A percentile compares a stretch with the other conserved stretches of the same genome.
phyloP scores from a whole-genome alignment of 2,888 invertebrate genomes.

The Lasioglossum pauxillum region DNA sequence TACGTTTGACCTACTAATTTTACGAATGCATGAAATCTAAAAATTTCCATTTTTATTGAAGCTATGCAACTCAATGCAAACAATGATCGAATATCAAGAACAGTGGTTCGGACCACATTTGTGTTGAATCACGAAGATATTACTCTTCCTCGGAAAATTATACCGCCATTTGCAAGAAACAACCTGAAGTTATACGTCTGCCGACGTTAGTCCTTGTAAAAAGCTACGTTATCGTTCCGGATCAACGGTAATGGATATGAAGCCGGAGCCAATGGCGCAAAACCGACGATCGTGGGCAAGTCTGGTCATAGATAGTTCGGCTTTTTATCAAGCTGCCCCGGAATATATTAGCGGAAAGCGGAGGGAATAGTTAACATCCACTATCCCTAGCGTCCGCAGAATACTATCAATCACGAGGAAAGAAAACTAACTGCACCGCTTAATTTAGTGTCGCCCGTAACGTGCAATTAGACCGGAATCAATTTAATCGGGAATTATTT shows the following conservation, averaged over 20 bases:
- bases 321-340: slow-evolving; percentile 57
- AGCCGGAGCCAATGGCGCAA: slow-evolving; percentile 46
- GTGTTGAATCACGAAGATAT: slow-evolving; percentile 1
- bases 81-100: background rate
- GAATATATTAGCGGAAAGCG: slow-evolving; percentile 57
- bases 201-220: slow-evolving; percentile 46
- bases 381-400: slow-evolving; percentile 27
- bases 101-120: background rate
- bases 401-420: slow-evolving; percentile 40
- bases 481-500: slow-evolving; percentile 4
- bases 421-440: slow-evolving; percentile 33
- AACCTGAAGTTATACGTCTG: slow-evolving; percentile 41
- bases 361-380: slow-evolving; percentile 50
- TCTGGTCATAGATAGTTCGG: slow-evolving; percentile 60
- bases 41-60: background rate
- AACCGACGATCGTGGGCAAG: slow-evolving; percentile 52
- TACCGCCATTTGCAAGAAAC: slow-evolving; percentile 37
- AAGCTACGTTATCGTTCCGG: slow-evolving; percentile 50
- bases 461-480: background rate
- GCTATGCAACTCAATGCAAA: background rate
- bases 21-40: background rate
- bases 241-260: slow-evolving; percentile 60
- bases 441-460: slow-evolving; percentile 33
- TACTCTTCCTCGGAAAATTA: slow-evolving; percentile 12
- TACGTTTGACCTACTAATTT: background rate